These are phyloP conservation scores for Chinchilla lanigera DNA, from an alignment of 2,113 vertebrate species.

Conservation along the genomic window DNA sequence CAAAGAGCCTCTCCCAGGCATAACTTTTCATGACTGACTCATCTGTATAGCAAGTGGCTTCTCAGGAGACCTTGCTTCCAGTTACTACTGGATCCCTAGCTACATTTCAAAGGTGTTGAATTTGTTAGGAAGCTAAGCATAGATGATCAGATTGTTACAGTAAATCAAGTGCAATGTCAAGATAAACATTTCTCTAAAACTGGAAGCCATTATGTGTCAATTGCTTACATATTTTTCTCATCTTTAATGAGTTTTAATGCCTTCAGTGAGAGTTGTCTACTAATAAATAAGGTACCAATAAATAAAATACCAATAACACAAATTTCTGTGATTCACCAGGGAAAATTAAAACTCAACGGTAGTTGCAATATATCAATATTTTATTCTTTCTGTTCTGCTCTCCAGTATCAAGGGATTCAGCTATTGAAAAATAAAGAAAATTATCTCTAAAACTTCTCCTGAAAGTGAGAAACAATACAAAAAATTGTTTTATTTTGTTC, in stretches of 20 bases:
- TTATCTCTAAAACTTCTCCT: conserved; percentile 54
- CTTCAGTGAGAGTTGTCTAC: neutral
- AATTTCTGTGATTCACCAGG: conserved; percentile 5
- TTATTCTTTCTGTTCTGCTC: conserved; percentile 21
- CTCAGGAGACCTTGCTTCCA: neutral
- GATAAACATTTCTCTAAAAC: conserved; percentile 43
- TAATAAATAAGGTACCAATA: conserved; percentile 55
- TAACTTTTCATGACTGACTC: neutral
- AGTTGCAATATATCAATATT: neutral
- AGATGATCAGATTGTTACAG: neutral
- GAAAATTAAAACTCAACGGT: conserved; percentile 35
- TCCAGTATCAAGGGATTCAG: neutral
- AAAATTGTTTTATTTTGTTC: neutral
- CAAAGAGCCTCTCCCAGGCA: neutral
- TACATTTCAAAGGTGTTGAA: neutral
- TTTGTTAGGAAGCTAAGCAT: conserved; percentile 24
- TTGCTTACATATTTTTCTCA: neutral
- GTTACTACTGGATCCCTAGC: neutral
- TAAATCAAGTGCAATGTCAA: conserved; percentile 20
- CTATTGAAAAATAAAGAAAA: conserved; percentile 59
- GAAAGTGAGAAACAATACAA: conserved; percentile 47
- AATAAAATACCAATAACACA: neutral
- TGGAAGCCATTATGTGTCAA: neutral
- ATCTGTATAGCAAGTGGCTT: neutral
- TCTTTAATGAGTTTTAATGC: conserved; percentile 27